Evolutionary conservation across 1,140 invertebrate genomes (phyloP), one percentile per base, ranked within the genome.

Genomic region (Trissolcus basalis): DNA sequence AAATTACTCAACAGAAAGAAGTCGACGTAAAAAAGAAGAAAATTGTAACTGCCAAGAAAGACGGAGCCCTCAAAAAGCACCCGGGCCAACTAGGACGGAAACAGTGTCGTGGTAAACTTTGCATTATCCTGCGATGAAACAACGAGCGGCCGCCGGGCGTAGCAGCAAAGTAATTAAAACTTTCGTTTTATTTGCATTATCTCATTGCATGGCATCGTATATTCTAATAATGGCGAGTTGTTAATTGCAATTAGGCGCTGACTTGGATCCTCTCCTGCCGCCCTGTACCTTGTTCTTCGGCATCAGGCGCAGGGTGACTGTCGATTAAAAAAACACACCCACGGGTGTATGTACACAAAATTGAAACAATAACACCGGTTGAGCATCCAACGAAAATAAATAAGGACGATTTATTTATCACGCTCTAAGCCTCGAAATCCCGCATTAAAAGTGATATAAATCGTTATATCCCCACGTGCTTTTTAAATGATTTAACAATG

Each of bases 111-210:
- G 81, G 83, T 85, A 87, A 87, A 87, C 84, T 87, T 87, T 83
- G 78, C 81, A 83, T 86, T 86, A 86, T 82, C 79, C 81, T 77
- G 78, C 80, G 79, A 83, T 84, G 84, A 82, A 83, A 82, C 81
- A 84, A 85, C 83, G 81, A 77, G 77, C 80, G 78, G 82, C 80
- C 81, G 79, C 54, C 67, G 81, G 83, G 81, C 80, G 77, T 81
- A 85, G 79, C 77, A 74, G 83, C 81, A 86, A 87, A 87, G 85
- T 86, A 87, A 87, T 87, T 86, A 88, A 88, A 88, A 88, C 85
- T 87, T 88, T 86, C 85, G 80, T 88, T 86, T 88, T 88, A 86
- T 87, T 88, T 87, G 85, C 85, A 86, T 88, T 87, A 87, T 86
- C 85, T 87, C 85, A 86, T 87, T 87, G 85, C 83, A 83, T 86